Percentiles rank a stretch among this genome's conserved stretches.
Evolutionary conservation across 2,113 vertebrate species (phyloP).

Genomic region (Marmota flaviventris): DNA sequence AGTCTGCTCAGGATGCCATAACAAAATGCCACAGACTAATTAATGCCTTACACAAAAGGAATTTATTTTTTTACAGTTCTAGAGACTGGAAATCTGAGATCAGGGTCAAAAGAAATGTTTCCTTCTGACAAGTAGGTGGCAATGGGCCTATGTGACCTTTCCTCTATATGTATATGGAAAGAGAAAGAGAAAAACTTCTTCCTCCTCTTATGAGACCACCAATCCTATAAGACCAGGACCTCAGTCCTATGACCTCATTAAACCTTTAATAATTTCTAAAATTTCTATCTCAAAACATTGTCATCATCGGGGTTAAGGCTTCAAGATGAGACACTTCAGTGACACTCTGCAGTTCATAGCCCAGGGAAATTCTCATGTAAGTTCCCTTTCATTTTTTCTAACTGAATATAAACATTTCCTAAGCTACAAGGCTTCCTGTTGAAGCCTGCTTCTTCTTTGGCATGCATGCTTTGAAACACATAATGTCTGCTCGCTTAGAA

Average conservation of each 20-base stretch:
- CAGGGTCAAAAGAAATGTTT: not conserved
- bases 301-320: not conserved
- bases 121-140: not conserved
- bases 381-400: not conserved
- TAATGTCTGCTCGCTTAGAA: not conserved
- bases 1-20: not conserved
- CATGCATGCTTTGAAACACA: conserved; percentile 15
- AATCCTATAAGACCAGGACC: not conserved
- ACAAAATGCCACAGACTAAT: not conserved
- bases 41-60: not conserved
- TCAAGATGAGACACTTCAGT: not conserved
- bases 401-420: conserved; percentile 59
- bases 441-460: not conserved
- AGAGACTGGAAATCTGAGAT: not conserved
- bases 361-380: not conserved
- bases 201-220: not conserved
- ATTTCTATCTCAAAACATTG: not conserved
- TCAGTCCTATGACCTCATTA: not conserved
- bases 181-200: not conserved
- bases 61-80: not conserved
- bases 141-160: not conserved
- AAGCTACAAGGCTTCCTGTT: conserved; percentile 16
- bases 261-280: not conserved
- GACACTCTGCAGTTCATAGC: not conserved
- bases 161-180: not conserved